Base-by-base conservation (phyloP, 2,888 invertebrate species). In the Diaperis boleti region DNA sequence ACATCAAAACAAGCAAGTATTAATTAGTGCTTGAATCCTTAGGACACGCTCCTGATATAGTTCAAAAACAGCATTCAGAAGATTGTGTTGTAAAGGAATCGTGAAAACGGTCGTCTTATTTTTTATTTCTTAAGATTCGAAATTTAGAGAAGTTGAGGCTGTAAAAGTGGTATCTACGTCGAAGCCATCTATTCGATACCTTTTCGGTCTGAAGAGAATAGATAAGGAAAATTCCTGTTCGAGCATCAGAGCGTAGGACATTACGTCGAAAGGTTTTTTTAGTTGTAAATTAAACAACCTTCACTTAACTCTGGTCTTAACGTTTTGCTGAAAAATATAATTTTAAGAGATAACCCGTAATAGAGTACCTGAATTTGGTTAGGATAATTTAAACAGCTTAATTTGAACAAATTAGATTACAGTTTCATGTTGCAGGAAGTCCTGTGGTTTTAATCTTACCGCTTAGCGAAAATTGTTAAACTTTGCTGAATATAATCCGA, bases 241-340 rank as follows among this genome's bases (percentile, higher is more conserved):
- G 2, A n/a, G 39, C 39, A 39, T 3, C 13, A 39, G 17, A 39
- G 7, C 13, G 39, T 14, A 39, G 15, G 39, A 39, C 14, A 17
- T 39, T 39, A 39, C 15, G 15, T 39, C 39, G 13, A 39, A 39
- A 39, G 39, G 14, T 39, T 17, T 39, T 39, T 39, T 26, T n/a
- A 26, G 6, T 26, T 2, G 8, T 2, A 26, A 26, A 20, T 20
- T 3, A 20, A 20, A 6, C 20, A 26, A n/a, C 26, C 26, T 35
- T n/a, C n/a, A n/a, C n/a, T n/a, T n/a, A n/a, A n/a, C n/a, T n/a
- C n/a, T n/a, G n/a, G n/a, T n/a, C n/a, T n/a, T n/a, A n/a, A n/a
- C n/a, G n/a, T n/a, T n/a, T n/a, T n/a, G n/a, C n/a, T n/a, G n/a
- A n/a, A n/a, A n/a, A n/a, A n/a, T n/a, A n/a, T n/a, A n/a, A n/a